Conservation (phyloP, 2,888 invertebrate genomes). For the Aporophyla lueneburgensis region DNA sequence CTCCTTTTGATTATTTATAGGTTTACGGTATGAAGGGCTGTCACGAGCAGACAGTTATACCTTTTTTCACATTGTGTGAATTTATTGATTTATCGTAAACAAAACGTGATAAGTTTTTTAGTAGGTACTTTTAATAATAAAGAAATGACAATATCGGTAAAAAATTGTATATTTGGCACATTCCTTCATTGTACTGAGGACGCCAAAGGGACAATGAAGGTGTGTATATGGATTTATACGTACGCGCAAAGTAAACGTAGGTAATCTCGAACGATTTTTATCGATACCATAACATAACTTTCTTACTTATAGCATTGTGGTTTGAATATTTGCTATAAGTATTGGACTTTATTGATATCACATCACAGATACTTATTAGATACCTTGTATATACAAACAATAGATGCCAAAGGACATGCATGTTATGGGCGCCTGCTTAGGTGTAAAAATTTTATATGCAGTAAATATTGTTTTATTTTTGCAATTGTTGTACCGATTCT, state of each 20-base stretch:
- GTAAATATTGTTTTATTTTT: too few species aligned
- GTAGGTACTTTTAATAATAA: not conserved
- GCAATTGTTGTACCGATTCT: too few species aligned
- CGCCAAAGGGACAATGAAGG: too few species aligned
- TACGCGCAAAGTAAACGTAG: not conserved
- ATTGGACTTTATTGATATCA: too few species aligned
- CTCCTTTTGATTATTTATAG: slow-evolving; percentile 19
- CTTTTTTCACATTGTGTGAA: not conserved
- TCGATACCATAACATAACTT: not conserved
- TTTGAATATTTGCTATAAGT: not conserved
- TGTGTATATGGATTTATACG: too few species aligned
- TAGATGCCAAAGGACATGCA: too few species aligned
- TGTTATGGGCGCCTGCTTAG: too few species aligned
- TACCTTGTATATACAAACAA: too few species aligned
- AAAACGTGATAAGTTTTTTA: not conserved
- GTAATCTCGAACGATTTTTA: not conserved
- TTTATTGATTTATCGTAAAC: not conserved
- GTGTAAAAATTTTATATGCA: too few species aligned
- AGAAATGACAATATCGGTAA: not conserved
- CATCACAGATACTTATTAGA: too few species aligned
- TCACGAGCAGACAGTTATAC: slow-evolving; percentile 11
- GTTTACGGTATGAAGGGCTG: slow-evolving; percentile 7
- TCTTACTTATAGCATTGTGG: not conserved
- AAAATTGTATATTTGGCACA: not conserved
- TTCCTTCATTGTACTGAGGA: not conserved